Base-by-base conservation (phyloP, 2,888 invertebrate genomes). In the Zhengitettix transpicula region DNA sequence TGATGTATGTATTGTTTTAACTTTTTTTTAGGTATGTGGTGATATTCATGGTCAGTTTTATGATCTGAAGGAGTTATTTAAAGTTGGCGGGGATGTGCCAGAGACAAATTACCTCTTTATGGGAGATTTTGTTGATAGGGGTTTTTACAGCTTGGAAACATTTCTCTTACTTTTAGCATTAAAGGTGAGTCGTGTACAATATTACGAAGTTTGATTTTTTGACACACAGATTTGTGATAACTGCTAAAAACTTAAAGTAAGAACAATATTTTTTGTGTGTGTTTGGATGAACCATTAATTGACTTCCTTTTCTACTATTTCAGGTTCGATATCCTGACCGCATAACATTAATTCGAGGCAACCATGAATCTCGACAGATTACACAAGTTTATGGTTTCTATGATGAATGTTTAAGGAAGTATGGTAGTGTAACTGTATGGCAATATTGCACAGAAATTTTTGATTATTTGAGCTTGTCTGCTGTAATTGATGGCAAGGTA, bases 371-470 rank as follows among this genome's bases (percentile, higher is more conserved):
- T 63, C 81, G 99, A 68, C 99, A 99, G 77, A 99, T 99, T 64
- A 99, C 99, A 63, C 99, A 99, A 80, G 97, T 98, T 9, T 99
- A 99, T 73, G 99, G 99, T 9, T 99, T 99, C 75, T 99, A 99
- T 73, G 99, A 99, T 72, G 99, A 99, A 76, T 99, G 99, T 72
- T 78, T 98, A 66, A 82, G 99, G 65, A 99, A 99, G 78, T 99
- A 99, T 76, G 98, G 98, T 54, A 95, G 94, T 60, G 90, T 95
- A 62, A 94, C 94, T 63, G 99, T 99, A 7, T 99, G 99, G 99
- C 83, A 97, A 70, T 97, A 97, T 73, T 99, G 99, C 77, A 99
- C 98, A 64, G 99, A 99, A 78, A 96, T 98, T 67, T 98, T 98
- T 72, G 97, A 98, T 75, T 99, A 97, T 74, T 78, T 98, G 61